Conservation (phyloP, 2,888 invertebrate species). For the Conomelus anceps region DNA sequence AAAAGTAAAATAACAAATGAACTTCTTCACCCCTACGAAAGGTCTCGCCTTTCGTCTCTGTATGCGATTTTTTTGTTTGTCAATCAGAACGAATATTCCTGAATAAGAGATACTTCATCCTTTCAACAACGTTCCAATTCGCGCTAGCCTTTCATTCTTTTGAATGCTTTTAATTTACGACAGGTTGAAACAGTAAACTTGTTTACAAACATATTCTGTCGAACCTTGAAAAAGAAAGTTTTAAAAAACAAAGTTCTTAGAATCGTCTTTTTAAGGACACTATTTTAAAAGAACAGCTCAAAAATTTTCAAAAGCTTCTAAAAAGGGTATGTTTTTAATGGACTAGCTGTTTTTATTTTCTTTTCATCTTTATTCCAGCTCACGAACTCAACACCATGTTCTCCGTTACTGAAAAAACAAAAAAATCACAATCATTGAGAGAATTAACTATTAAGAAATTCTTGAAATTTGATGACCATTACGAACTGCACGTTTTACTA, state of each 20-base stretch:
- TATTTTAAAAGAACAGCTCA: not conserved
- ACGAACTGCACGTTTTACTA: too few relatives aligned
- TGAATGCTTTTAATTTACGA: not conserved
- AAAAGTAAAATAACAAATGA: not conserved
- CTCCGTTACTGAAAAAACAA: not conserved
- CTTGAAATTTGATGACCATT: too few relatives aligned
- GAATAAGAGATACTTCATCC: not conserved
- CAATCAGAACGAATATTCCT: not conserved
- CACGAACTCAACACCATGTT: not conserved
- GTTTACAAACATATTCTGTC: not conserved
- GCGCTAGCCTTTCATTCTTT: not conserved
- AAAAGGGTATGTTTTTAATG: not conserved
- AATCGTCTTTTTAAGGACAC: not conserved
- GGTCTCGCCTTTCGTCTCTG: not conserved
- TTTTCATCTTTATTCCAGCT: not conserved
- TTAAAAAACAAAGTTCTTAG: not conserved
- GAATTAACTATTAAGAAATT: not conserved
- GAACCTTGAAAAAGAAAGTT: not conserved
- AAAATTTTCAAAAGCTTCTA: not conserved
- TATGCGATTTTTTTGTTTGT: not conserved
- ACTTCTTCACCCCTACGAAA: not conserved
- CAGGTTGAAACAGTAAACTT: not conserved
- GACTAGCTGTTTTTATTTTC: not conserved
- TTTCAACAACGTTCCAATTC: not conserved
- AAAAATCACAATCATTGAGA: not conserved